A percentile compares a stretch with the other conserved stretches of the same genome.
Conservation (phyloP, 1,140 invertebrate genomes). For the Neoseiulus cucumeris region DNA sequence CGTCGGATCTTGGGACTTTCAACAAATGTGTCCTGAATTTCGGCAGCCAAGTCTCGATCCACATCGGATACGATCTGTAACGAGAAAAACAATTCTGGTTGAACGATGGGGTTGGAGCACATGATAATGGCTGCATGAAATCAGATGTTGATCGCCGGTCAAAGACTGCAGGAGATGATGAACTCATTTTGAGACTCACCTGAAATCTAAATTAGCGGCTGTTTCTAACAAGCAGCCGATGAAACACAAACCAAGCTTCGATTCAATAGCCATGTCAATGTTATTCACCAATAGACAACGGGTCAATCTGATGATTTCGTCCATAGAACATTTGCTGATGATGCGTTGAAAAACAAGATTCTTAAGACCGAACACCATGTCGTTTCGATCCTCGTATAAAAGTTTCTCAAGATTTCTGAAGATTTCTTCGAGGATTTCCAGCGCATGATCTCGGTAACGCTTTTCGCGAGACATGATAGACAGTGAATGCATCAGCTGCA, state of each 20-base stretch:
- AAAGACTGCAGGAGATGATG: too few relatives aligned
- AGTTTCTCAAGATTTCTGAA: neutral
- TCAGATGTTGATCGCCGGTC: too few relatives aligned
- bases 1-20: neutral
- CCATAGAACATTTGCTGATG: neutral
- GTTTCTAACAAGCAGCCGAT: neutral
- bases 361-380: conserved; percentile 2
- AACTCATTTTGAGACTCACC: neutral
- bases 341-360: neutral
- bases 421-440: neutral
- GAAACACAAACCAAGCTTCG: conserved; percentile 4
- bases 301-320: neutral
- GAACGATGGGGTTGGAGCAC: too few relatives aligned
- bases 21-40: neutral
- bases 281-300: neutral
- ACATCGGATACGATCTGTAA: neutral
- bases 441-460: neutral
- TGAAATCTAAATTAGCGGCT: neutral
- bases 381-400: neutral
- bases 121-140: too few relatives aligned
- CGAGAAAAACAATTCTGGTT: too few relatives aligned
- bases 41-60: neutral
- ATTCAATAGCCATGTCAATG: neutral
- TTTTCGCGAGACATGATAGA: neutral
- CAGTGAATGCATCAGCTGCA: neutral